Base-by-base conservation (phyloP, 2,113 vertebrate genomes). In the Notiomystis cincta region DNA sequence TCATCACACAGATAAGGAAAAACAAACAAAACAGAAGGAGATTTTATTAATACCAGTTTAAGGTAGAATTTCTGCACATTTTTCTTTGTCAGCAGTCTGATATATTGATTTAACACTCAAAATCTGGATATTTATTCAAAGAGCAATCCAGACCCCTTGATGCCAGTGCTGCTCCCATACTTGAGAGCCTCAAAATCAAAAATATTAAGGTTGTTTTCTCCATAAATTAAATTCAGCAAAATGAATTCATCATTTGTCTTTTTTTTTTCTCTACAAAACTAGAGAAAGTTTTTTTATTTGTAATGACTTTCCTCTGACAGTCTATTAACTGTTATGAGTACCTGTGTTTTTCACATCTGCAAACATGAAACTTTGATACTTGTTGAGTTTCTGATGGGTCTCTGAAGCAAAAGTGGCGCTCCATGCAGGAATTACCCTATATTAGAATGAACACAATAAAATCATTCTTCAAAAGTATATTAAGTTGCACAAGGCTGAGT, bases 271-370 rank as follows among this genome's bases (percentile, higher is more conserved):
- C 3, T 30, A 65, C 18, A 82, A 75, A 95, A 90, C 81, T 84
- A 37, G 76, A 71, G 42, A 72, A 73, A 80, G 47, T 82, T 62
- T 82, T 82, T 87, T 87, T 87, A 62, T 87, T 92, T 91, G 73
- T 71, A 91, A 89, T 85, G 73, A 58, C 37, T 96, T 90, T 61
- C 24, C 44, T 87, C 57, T 95, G 83, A 78, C 84, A 89, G 71
- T 38, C 77, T 85, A 89, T 97, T 96, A 96, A 47, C 54, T 35
- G 30, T 87, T 94, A 97, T 94, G 94, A 91, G 44, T 69, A 71
- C 47, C 65, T 82, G 51, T 56, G 37, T 62, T 95, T 88, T 89
- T 83, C 89, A 87, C 93, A 90, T 97, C 94, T 96, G 82, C 90
- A 94, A 51, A 66, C n/a, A 56, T 12, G 42, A 72, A 65, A 82